Evolutionary conservation across 2,888 invertebrate genomes (phyloP), one percentile per base, ranked within the genome.

Genomic region (Nasonovia ribisnigri): DNA sequence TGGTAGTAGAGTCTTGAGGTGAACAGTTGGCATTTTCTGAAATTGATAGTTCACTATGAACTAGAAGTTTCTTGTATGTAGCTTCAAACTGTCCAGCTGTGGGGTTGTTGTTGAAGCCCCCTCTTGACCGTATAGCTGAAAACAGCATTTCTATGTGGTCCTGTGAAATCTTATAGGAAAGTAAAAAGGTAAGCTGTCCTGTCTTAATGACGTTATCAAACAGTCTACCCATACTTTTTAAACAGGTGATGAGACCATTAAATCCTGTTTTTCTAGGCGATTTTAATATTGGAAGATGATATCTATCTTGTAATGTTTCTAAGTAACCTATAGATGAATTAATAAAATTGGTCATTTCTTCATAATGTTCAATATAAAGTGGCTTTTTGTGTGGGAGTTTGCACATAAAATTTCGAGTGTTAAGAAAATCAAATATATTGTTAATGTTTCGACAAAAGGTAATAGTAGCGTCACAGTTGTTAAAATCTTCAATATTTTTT

Each of bases 381-480:
- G 51, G 51, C 51, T 51, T 51, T 51, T 51, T 51, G 24, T 89
- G n/a, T 29, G 8, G 51, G 29, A 89, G 60, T 60, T 89, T 46
- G 26, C 89, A 24, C 16, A 54, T 20, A 89, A 29, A 89, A 89
- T 89, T 60, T 10, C 60, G 89, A 16, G 89, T 89, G 8, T 57
- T 89, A n/a, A 60, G n/a, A 60, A 89, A 89, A 89, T 60, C 89
- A 46, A 89, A 89, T 36, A 60, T 67, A 6, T 89, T 20, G 57
- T 89, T 60, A 29, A 89, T 89, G 29, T 89, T 60, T 60, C n/a
- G 43, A 54, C 89, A 89, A 60, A 89, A 94, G 11, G 77, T 84
- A 42, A 84, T 91, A 36, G 94, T 91, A 84, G 84, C 29, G 42
- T 90, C 67, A 90, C 90, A 67, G 11, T 90, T 67, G 24, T 90